Evolutionary conservation across 2,888 invertebrate species (phyloP).

Genomic region (Lasioglossum lativentre): DNA sequence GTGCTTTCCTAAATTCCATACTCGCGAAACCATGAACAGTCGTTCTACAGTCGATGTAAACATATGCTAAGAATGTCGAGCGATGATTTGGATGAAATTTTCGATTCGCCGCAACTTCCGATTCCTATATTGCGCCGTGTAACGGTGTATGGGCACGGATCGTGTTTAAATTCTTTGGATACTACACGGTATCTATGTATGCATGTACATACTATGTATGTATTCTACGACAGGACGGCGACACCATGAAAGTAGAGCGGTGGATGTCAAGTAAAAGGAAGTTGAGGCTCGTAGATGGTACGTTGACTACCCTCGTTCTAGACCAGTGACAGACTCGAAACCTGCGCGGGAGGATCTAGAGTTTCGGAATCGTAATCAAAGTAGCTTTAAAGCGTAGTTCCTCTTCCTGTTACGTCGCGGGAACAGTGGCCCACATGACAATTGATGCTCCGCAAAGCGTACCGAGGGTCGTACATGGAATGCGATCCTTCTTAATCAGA

Average conservation of each 20-base stretch:
- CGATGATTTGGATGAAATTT: not conserved
- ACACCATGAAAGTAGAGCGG: constrained; percentile 1
- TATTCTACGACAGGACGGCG: not conserved
- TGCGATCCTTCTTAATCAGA: constrained; percentile 21
- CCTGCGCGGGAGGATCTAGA: constrained; percentile 32
- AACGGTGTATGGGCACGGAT: not conserved
- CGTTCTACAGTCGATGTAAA: not conserved
- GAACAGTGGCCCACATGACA: constrained; percentile 51
- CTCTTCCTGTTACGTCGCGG: constrained; percentile 59
- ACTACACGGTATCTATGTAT: no score
- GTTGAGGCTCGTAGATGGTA: constrained; percentile 19
- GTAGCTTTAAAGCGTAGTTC: constrained; percentile 62
- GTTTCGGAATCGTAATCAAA: constrained; percentile 57
- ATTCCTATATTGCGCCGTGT: not conserved
- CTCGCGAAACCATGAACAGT: not conserved
- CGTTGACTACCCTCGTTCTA: not conserved
- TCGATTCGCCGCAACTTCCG: not conserved
- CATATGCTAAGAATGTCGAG: not conserved
- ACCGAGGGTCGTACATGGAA: constrained; percentile 31
- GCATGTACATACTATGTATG: no score
- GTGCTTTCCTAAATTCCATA: not conserved
- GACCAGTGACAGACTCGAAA: constrained; percentile 3
- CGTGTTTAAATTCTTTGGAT: constrained; percentile 12
- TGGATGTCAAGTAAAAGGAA: constrained; percentile 7
- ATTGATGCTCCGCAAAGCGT: constrained; percentile 54